phyloP scores from a whole-genome alignment of 2,888 invertebrate species.

The Eupithecia subumbrata region DNA sequence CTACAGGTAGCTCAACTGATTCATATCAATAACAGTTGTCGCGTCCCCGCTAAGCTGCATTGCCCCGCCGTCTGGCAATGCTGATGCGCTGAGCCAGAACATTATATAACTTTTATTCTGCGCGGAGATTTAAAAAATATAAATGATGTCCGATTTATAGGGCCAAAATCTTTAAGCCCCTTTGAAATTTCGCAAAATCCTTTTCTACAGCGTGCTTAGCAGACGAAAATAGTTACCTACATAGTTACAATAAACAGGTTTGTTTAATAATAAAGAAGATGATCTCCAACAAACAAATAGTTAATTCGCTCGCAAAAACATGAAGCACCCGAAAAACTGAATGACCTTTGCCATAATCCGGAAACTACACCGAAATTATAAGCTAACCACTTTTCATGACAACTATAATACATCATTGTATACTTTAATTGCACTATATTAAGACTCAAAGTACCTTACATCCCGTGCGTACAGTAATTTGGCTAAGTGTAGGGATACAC shows the following conservation, averaged over 20 bases:
- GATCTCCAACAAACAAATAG: conserved; percentile 10
- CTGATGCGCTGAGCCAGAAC: too few relatives aligned
- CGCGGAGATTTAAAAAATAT: too few relatives aligned
- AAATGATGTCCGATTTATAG: too few relatives aligned
- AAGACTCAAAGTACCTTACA: conserved; percentile 35
- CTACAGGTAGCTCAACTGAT: too few relatives aligned
- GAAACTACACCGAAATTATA: conserved; percentile 40
- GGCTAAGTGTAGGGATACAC: conserved; percentile 36
- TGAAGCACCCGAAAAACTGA: conserved; percentile 13
- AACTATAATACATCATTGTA: conserved; percentile 39
- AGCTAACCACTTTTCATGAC: conserved; percentile 29
- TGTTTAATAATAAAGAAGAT: neutral
- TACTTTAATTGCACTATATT: conserved; percentile 43
- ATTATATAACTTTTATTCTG: too few relatives aligned
- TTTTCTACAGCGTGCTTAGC: neutral
- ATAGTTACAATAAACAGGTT: neutral
- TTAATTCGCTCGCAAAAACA: conserved; percentile 24
- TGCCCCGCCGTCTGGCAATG: too few relatives aligned
- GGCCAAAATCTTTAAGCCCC: too few relatives aligned
- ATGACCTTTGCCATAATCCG: conserved; percentile 40
- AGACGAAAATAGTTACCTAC: neutral
- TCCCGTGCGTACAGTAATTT: conserved; percentile 47
- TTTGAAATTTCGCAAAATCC: neutral
- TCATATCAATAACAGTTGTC: too few relatives aligned
- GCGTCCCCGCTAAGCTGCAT: too few relatives aligned